Conservation (phyloP, 1,140 invertebrate species). For the Atta cephalotes region DNA sequence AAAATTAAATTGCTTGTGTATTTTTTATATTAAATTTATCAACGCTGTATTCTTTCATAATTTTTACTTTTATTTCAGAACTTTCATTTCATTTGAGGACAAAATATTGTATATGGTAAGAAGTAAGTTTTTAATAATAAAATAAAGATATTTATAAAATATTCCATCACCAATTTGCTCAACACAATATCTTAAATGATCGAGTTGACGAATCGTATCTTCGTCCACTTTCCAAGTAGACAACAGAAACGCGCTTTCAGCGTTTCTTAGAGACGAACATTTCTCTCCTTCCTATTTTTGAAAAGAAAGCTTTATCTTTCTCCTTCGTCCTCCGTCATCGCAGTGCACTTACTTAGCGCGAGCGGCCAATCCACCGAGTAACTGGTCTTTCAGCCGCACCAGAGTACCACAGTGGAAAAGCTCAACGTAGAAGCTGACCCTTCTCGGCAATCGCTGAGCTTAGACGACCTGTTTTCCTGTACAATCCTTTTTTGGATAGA, state of each 20-base stretch:
- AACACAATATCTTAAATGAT: neutral
- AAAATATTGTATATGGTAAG: neutral
- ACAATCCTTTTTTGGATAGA: conserved; percentile 21
- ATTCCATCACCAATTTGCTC: neutral
- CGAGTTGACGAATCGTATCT: conserved; percentile 18
- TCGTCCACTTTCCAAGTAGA: conserved; percentile 4
- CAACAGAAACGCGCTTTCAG: conserved; percentile 25
- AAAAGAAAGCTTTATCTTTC: conserved; percentile 61
- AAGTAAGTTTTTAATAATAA: neutral
- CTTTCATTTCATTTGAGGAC: neutral
- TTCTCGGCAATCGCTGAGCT: conserved; percentile 45
- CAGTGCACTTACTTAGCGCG: conserved; percentile 63
- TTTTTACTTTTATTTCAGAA: neutral
- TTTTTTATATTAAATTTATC: neutral
- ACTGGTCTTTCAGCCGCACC: conserved; percentile 32
- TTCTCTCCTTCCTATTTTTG: conserved; percentile 22
- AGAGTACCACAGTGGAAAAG: conserved; percentile 39
- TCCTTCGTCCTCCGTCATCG: conserved; percentile 33
- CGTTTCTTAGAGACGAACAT: conserved; percentile 14
- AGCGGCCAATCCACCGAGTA: conserved; percentile 59
- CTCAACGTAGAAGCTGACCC: conserved; percentile 34
- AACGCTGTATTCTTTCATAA: neutral
- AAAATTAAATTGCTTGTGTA: neutral
- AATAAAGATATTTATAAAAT: neutral
- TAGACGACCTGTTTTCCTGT: conserved; percentile 35